Base-by-base conservation (phyloP, 37 sponge, comb jelly and placozoan genomes). In the Ephydatia muelleri region DNA sequence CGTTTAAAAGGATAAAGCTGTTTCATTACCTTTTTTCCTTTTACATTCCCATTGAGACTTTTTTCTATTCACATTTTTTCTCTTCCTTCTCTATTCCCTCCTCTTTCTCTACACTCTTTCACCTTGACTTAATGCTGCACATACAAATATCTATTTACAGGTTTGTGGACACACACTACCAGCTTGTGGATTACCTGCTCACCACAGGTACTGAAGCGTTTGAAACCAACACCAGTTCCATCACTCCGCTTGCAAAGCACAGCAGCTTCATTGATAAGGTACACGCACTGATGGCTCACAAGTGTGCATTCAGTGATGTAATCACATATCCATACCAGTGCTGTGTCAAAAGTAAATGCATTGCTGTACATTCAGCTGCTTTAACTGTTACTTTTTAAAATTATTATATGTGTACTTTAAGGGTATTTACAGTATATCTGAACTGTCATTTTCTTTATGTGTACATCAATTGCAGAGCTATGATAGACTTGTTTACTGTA, bases 201-300 rank as follows among this genome's bases (percentile, higher is more conserved):
- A 82, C 95, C 64, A 85, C 84, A 78, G 95, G 95, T 3, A 38
- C 89, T 47, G 32, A 78, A 31, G 95, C 95, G 3, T 72, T 79
- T 65, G 83, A 91, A 13, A 80, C 68, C 34, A 74, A 81, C 25
- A 83, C 67, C 28, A 94, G 95, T 47, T 87, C 95, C 30, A 84
- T 94, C 31, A 85, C 81, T 26, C 95, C 95, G 28, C 79, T 94
- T 40, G 95, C 95, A 34, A 80, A 77, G 32, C 91, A 94, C 57
- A 49, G 91, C 4, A 78, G 35, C 67, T 91, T 91, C 77, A 85
- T 91, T 65, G 81, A 93, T 14, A 93, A 93, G 90, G 94, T 93
- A 65, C 16, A 5, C 21, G 30, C 29, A 68, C 9, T 68, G 26
- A 3, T 29, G 28, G 4, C 9, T 28, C 26, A 68, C 69, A n/a